Conservation (phyloP, 2,888 invertebrate genomes). For the Lamproptera curius region DNA sequence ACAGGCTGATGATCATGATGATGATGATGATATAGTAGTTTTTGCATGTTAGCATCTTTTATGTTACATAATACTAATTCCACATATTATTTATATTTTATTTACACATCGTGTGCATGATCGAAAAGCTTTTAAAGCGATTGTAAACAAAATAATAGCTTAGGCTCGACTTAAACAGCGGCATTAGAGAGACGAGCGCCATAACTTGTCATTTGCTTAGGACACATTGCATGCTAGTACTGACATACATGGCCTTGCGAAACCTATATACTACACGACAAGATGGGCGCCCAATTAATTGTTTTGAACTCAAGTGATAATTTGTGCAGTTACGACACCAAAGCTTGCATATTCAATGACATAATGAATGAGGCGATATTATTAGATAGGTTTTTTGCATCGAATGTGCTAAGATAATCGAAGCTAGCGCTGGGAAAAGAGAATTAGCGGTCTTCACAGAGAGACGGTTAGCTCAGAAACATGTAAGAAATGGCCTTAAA, state of each 20-base stretch:
- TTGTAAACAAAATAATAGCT: background rate
- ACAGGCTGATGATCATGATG: no score
- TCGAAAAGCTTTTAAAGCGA: background rate
- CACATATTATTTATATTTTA: no score
- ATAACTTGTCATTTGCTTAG: background rate
- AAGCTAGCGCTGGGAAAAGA: no score
- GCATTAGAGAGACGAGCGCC: background rate
- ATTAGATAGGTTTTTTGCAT: background rate
- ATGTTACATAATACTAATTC: no score
- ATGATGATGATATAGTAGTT: no score
- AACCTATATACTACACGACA: background rate
- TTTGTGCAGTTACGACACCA: background rate
- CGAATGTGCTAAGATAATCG: background rate
- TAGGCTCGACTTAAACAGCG: background rate
- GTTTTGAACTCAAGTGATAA: background rate
- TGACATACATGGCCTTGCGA: conserved; percentile 2
- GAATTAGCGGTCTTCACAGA: no score
- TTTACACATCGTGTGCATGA: no score
- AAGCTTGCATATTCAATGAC: background rate
- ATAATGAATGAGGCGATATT: background rate
- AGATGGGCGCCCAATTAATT: background rate
- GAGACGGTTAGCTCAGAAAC: no score
- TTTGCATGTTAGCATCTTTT: no score
- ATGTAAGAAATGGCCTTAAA: no score
- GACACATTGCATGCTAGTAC: background rate